Evolutionary conservation across 2,797 vertebrate genomes (phyloP).

Genomic region (Myripristis jacobus): DNA sequence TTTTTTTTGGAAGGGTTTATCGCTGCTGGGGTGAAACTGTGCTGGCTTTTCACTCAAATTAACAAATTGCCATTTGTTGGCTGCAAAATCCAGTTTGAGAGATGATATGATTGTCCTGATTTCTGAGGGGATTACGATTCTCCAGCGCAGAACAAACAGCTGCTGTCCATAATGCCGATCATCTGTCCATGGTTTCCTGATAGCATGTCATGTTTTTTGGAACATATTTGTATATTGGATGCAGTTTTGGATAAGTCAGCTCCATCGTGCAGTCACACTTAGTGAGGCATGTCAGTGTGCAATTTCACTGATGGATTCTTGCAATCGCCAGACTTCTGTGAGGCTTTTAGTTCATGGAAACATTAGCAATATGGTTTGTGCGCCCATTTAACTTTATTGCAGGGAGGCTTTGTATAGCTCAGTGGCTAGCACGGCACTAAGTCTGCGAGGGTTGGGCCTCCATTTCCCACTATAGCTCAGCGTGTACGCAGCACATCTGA

Average conservation of each 20-base stretch:
- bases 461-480: conserved; percentile 29
- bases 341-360: conserved; percentile 43
- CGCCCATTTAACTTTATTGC: conserved; percentile 65
- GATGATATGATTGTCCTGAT: conserved; percentile 58
- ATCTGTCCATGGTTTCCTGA: conserved; percentile 22
- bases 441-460: conserved; percentile 34
- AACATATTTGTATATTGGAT: conserved; percentile 47
- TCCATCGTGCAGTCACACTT: conserved; percentile 55
- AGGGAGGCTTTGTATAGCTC: conserved; percentile 32
- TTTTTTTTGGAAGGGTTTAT: too few relatives aligned
- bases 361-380: conserved; percentile 68
- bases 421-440: conserved; percentile 33
- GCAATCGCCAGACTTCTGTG: conserved; percentile 52
- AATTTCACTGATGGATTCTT: conserved; percentile 72
- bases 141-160: conserved; percentile 59
- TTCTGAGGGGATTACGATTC: conserved; percentile 55
- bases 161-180: conserved; percentile 39
- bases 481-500: conserved; percentile 8
- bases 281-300: conserved; percentile 59
- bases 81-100: conserved; percentile 42
- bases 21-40: conserved; percentile 1
- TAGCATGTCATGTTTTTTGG: conserved; percentile 16
- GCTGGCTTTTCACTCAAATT: conserved; percentile 52
- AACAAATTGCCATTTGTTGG: conserved; percentile 56
- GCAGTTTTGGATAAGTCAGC: conserved; percentile 66